Conservation (phyloP, 2,888 invertebrate genomes). For the Hesperia comma region DNA sequence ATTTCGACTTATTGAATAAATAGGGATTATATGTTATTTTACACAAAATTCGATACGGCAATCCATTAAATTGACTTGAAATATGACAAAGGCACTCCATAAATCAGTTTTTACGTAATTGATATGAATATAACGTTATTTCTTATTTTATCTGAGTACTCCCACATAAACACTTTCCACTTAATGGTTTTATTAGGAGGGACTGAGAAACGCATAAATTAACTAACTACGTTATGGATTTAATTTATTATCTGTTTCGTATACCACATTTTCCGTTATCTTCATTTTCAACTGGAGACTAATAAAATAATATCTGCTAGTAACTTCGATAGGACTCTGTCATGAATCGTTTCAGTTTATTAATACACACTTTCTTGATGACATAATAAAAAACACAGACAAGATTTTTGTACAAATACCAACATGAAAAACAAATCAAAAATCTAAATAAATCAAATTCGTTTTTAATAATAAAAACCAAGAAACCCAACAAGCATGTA, state of each 20-base stretch:
- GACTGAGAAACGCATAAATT: conserved; percentile 23
- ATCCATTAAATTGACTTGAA: conserved; percentile 38
- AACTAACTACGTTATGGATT: conserved; percentile 5
- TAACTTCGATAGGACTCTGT: background rate
- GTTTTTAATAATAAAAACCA: too few species aligned
- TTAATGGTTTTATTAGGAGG: conserved; percentile 35
- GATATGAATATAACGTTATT: conserved; percentile 31
- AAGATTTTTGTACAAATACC: too few species aligned
- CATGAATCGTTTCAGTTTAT: background rate
- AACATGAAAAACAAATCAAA: too few species aligned
- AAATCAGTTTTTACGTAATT: conserved; percentile 42
- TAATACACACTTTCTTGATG: background rate
- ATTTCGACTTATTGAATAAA: conserved; percentile 26
- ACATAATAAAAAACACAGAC: background rate
- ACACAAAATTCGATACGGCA: conserved; percentile 25
- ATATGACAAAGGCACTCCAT: conserved; percentile 31
- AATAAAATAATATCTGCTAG: background rate
- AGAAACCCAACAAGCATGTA: background rate
- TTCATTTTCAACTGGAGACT: background rate
- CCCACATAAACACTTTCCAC: conserved; percentile 26
- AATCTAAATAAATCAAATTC: too few species aligned
- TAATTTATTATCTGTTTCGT: conserved; percentile 9
- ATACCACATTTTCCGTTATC: background rate
- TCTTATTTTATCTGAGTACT: conserved; percentile 30
- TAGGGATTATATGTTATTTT: conserved; percentile 28